These are phyloP conservation scores for Eulemur mongoz DNA, from an alignment of 2,797 vertebrate genomes.

Conservation along the genomic window DNA sequence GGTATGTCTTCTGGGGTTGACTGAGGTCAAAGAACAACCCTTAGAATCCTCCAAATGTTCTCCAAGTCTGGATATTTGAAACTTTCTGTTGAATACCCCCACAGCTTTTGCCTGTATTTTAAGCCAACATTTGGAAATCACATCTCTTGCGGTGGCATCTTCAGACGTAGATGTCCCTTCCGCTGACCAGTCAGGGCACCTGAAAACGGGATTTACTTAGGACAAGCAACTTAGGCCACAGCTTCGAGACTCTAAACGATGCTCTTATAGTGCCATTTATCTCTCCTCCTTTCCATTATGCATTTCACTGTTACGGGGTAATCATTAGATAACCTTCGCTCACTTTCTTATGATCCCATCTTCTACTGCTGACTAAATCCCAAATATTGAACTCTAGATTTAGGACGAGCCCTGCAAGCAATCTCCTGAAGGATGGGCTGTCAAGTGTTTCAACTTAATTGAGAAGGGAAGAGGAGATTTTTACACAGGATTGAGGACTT, in stretches of 20 bases:
- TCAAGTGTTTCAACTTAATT: constrained; percentile 1
- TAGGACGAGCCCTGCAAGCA: background rate
- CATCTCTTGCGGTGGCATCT: background rate
- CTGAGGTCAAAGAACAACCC: background rate
- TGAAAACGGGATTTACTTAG: background rate
- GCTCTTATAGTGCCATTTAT: background rate
- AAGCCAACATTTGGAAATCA: background rate
- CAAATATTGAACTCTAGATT: background rate
- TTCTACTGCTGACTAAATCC: background rate
- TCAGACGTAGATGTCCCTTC: background rate
- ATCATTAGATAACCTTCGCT: background rate
- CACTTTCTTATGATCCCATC: background rate
- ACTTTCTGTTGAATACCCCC: background rate
- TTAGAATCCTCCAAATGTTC: background rate
- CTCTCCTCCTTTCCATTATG: background rate
- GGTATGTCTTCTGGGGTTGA: background rate
- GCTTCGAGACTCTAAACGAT: background rate
- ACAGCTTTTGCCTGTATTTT: background rate
- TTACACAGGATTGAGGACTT: background rate
- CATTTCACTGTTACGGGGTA: background rate
- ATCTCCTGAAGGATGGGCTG: background rate
- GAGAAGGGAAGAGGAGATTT: background rate
- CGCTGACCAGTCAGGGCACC: background rate
- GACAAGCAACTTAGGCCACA: background rate
- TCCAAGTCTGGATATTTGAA: background rate